Evolutionary conservation across 2,888 invertebrate genomes (phyloP).

Genomic region (Agrotis clavis): DNA sequence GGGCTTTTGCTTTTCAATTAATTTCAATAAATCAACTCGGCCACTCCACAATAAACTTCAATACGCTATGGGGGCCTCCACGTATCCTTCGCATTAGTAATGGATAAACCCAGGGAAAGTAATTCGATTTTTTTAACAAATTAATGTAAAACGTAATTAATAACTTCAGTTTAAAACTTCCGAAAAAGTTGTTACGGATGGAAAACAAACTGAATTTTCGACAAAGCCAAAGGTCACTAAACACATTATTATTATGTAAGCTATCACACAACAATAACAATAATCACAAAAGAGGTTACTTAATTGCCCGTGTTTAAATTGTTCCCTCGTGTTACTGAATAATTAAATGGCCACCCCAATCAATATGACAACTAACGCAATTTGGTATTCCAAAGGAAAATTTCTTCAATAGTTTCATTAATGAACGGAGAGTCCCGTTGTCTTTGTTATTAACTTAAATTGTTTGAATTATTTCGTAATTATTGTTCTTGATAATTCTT

Average conservation of each 20-base stretch:
- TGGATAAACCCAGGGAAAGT: no score
- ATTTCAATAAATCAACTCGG: no score
- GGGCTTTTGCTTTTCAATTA: no score
- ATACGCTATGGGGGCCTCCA: no score
- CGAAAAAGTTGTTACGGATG: background rate
- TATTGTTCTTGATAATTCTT: slow-evolving; percentile 38
- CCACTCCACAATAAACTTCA: no score
- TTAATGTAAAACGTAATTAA: no score
- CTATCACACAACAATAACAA: slow-evolving; percentile 1
- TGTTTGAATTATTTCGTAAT: slow-evolving; percentile 38
- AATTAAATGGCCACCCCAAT: slow-evolving; percentile 25
- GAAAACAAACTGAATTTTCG: background rate
- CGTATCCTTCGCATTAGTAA: no score
- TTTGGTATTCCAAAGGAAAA: slow-evolving; percentile 28
- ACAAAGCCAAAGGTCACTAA: background rate
- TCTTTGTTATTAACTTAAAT: slow-evolving; percentile 38
- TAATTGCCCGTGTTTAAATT: slow-evolving; percentile 13
- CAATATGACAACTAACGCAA: slow-evolving; percentile 26
- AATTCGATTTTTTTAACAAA: no score
- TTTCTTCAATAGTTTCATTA: slow-evolving; percentile 42
- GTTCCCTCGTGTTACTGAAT: slow-evolving; percentile 15
- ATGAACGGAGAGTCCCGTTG: slow-evolving; percentile 33
- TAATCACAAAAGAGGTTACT: slow-evolving; percentile 14
- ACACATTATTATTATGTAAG: slow-evolving; percentile 7
- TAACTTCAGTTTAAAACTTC: no score